Conservation (phyloP, 2,113 vertebrate genomes). For the Tetrao urogallus region DNA sequence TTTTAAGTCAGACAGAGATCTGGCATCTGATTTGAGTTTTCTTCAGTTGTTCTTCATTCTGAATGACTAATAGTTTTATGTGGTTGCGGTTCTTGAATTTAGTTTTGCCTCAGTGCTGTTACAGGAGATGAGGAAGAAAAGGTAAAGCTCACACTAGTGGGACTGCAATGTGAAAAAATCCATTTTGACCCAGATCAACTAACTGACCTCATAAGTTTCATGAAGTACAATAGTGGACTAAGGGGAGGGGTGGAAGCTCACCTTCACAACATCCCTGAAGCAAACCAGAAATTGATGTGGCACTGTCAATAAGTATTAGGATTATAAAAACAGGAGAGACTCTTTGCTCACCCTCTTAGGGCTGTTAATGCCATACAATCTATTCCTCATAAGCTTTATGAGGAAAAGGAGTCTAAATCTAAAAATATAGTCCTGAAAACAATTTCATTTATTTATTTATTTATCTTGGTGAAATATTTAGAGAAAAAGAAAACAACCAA, state of each 20-base stretch:
- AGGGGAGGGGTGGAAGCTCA: background rate
- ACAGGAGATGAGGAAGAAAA: background rate
- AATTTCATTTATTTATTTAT: background rate
- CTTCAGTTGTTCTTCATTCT: background rate
- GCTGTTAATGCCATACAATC: background rate
- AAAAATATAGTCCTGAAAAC: background rate
- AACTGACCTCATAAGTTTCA: background rate
- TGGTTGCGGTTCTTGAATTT: background rate
- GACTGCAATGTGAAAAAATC: background rate
- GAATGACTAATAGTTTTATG: background rate
- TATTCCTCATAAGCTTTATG: background rate
- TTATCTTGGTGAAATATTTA: background rate
- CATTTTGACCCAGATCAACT: background rate
- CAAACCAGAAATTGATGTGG: background rate
- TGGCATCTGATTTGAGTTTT: background rate
- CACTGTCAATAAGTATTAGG: background rate
- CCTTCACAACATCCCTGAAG: background rate
- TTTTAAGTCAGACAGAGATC: background rate
- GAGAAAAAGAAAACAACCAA: background rate
- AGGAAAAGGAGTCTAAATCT: background rate
- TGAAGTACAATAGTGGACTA: accelerated
- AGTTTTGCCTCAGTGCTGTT: background rate
- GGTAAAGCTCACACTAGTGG: background rate
- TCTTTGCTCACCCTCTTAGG: background rate
- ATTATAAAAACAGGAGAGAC: background rate